Evolutionary conservation across 2,113 vertebrate genomes (phyloP).

Genomic region (human (Homo sapiens)): DNA sequence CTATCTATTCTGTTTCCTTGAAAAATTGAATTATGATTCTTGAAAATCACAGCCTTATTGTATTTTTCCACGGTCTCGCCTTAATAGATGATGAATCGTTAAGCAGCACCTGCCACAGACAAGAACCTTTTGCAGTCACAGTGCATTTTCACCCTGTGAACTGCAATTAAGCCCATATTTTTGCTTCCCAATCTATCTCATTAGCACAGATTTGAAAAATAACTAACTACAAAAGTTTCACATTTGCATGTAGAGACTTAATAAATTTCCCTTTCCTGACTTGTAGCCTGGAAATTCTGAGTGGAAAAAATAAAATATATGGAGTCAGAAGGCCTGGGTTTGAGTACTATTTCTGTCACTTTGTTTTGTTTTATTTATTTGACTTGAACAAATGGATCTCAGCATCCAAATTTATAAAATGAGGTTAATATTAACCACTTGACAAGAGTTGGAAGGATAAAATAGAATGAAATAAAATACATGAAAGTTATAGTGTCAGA

Average conservation of each 20-base stretch:
- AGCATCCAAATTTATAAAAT: background rate
- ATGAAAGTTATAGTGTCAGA: background rate
- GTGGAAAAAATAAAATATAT: background rate
- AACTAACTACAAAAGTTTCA: slow-evolving; percentile 50
- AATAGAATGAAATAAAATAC: background rate
- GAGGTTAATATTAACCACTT: background rate
- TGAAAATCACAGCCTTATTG: slow-evolving; percentile 68
- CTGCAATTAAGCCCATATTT: slow-evolving; percentile 66
- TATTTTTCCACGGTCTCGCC: slow-evolving; percentile 58
- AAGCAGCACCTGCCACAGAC: slow-evolving; percentile 67
- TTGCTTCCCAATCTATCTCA: slow-evolving; percentile 60
- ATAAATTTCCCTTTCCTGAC: slow-evolving; percentile 43
- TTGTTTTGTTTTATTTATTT: background rate
- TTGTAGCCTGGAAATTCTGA: slow-evolving; percentile 14
- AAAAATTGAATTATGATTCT: slow-evolving; percentile 74
- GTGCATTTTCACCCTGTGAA: slow-evolving; percentile 34
- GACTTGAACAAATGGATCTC: background rate
- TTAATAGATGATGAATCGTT: slow-evolving; percentile 72
- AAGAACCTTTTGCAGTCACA: slow-evolving; percentile 9
- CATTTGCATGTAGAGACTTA: slow-evolving; percentile 58
- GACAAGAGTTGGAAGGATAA: background rate
- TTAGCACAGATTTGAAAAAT: slow-evolving; percentile 66
- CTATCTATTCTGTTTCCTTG: slow-evolving; percentile 73
- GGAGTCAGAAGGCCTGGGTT: background rate
- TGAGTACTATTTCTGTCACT: background rate